A percentile compares a stretch with the other conserved stretches of the same genome.
Conservation (phyloP, 2,797 vertebrate species). For the Enteromius anoplus region DNA sequence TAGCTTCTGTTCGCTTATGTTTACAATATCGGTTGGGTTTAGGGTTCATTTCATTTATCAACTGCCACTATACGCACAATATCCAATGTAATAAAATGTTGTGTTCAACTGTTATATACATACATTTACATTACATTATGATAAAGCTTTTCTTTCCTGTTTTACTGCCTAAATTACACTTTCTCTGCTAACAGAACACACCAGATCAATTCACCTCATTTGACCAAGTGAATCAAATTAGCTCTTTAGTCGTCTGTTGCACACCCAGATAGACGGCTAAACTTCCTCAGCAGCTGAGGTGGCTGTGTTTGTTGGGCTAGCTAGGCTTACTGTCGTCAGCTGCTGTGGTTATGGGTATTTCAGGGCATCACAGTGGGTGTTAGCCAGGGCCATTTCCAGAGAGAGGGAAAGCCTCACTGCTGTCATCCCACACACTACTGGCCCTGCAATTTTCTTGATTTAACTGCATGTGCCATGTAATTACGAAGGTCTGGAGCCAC, state of each 20-base stretch:
- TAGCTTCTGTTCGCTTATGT: background rate
- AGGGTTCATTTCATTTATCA: background rate
- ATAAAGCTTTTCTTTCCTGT: background rate
- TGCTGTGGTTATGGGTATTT: slow-evolving; percentile 70
- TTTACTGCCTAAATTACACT: background rate
- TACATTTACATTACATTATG: no score
- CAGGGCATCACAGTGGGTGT: slow-evolving; percentile 59
- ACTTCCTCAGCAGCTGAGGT: slow-evolving; percentile 4
- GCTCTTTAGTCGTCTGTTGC: slow-evolving; percentile 8
- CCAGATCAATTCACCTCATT: background rate
- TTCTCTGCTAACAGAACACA: background rate
- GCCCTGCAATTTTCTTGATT: slow-evolving; percentile 72
- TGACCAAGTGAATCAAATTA: background rate
- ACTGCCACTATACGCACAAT: background rate
- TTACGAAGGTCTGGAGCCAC: slow-evolving; percentile 66
- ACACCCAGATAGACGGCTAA: background rate
- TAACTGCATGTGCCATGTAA: slow-evolving; percentile 69
- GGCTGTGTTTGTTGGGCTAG: slow-evolving; percentile 54
- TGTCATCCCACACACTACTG: slow-evolving; percentile 58
- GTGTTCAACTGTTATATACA: background rate
- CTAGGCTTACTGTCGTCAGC: slow-evolving; percentile 64
- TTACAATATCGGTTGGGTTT: background rate
- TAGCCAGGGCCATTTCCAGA: slow-evolving; percentile 50
- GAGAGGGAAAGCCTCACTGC: slow-evolving; percentile 56
- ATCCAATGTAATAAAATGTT: background rate